These are phyloP conservation scores for Dynastes hyllus DNA, from an alignment of 2,888 invertebrate species.

Conservation along the genomic window DNA sequence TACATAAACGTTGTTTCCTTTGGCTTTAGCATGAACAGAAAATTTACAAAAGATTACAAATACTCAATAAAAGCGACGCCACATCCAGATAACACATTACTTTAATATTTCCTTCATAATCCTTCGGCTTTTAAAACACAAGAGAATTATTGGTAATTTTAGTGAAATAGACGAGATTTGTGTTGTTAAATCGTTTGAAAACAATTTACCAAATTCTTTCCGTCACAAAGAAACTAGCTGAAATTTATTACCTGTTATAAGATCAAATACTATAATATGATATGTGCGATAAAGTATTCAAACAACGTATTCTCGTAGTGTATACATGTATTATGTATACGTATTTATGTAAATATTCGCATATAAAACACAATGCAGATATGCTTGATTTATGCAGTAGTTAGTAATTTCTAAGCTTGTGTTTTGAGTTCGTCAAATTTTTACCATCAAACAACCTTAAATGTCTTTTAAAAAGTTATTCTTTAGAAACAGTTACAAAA, in stretches of 20 bases:
- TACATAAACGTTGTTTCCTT: too few relatives aligned
- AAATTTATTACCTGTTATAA: slow-evolving; percentile 7
- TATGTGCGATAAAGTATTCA: slow-evolving; percentile 42
- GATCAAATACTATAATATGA: slow-evolving; percentile 37
- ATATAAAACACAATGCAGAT: too few relatives aligned
- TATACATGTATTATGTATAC: too few relatives aligned
- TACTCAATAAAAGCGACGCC: too few relatives aligned
- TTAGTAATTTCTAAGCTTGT: not conserved
- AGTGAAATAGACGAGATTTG: too few relatives aligned
- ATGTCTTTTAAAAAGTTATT: slow-evolving; percentile 51
- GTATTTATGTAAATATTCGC: too few relatives aligned
- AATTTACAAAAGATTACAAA: too few relatives aligned
- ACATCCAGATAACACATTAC: too few relatives aligned
- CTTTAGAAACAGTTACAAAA: slow-evolving; percentile 49
- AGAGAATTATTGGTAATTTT: too few relatives aligned
- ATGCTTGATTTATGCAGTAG: not conserved
- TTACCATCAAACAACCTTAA: slow-evolving; percentile 4
- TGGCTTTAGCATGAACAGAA: too few relatives aligned
- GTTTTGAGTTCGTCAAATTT: not conserved
- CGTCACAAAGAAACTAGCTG: not conserved
- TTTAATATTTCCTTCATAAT: too few relatives aligned
- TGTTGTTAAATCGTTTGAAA: not conserved
- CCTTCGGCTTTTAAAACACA: too few relatives aligned
- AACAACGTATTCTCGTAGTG: slow-evolving; percentile 22
- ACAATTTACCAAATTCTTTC: not conserved